Evolutionary conservation across 2,888 invertebrate genomes (phyloP).

Genomic region (Stomorhina lunata): DNA sequence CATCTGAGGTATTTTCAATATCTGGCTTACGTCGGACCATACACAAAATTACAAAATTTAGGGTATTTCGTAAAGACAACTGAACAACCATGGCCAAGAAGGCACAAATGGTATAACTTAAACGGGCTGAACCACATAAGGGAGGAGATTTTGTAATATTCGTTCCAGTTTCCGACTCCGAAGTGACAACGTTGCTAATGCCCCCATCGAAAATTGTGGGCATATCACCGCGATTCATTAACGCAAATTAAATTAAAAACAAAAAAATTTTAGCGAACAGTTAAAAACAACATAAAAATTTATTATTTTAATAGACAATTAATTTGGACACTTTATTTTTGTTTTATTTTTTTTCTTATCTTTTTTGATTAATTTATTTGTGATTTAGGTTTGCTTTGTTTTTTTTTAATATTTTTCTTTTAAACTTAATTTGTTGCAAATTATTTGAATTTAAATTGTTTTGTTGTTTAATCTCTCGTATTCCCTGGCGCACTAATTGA

Average conservation of each 20-base stretch:
- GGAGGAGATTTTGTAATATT: conserved; percentile 39
- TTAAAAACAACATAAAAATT: conserved; percentile 35
- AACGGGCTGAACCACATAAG: conserved; percentile 77
- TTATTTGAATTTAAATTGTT: not conserved
- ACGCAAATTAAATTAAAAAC: not conserved
- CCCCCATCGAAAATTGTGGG: conserved; percentile 50
- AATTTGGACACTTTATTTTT: not conserved
- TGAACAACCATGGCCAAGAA: conserved; percentile 76
- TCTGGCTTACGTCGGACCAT: conserved; percentile 80
- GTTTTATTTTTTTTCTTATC: conserved; percentile 12
- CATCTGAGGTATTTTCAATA: conserved; percentile 27
- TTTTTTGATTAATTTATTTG: not conserved
- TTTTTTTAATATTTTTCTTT: not conserved
- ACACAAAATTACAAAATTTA: conserved; percentile 82
- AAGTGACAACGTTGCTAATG: too few species aligned
- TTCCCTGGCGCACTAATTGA: conserved; percentile 43
- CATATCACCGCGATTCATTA: conserved; percentile 41
- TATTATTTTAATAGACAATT: not conserved
- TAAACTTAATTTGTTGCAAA: not conserved
- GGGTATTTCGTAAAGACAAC: conserved; percentile 80
- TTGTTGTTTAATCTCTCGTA: conserved; percentile 55
- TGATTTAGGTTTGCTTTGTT: conserved; percentile 1
- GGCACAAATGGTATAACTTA: conserved; percentile 77
- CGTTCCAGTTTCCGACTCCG: conserved; percentile 50
- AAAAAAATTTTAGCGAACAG: conserved; percentile 6